Conservation (phyloP, 2,797 vertebrate genomes). For the Lateolabrax maculatus region DNA sequence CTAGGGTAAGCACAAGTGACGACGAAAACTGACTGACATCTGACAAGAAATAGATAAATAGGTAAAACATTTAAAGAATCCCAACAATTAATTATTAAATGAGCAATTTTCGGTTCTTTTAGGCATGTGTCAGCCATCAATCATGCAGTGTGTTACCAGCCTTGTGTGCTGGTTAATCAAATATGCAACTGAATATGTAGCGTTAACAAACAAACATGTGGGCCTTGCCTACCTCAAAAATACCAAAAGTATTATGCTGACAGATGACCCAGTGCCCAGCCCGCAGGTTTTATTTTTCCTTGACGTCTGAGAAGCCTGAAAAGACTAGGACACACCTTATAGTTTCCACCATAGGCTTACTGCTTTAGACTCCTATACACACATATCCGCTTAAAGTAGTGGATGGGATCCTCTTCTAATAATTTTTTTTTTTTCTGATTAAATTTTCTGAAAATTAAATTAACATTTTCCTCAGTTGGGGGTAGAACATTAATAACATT, state of each 20-base stretch:
- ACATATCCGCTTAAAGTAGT: neutral
- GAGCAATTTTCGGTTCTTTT: neutral
- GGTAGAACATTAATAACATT: neutral
- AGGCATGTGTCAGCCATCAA: neutral
- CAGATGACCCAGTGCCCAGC: slow-evolving; percentile 24
- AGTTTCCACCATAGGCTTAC: slow-evolving; percentile 34
- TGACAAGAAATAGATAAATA: neutral
- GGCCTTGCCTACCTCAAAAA: slow-evolving; percentile 17
- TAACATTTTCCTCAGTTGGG: neutral
- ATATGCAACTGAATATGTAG: slow-evolving; percentile 16
- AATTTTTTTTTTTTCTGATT: neutral
- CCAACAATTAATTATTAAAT: neutral
- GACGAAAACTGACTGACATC: neutral
- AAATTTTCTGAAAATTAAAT: neutral
- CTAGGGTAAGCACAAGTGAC: neutral
- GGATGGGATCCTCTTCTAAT: neutral
- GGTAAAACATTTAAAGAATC: neutral
- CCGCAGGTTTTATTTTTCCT: slow-evolving; percentile 24
- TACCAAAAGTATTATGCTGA: slow-evolving; percentile 20
- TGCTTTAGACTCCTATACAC: neutral
- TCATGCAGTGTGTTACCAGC: neutral
- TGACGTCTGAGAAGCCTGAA: slow-evolving; percentile 35
- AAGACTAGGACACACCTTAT: slow-evolving; percentile 49
- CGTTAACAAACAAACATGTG: slow-evolving; percentile 1
- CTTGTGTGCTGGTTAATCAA: slow-evolving; percentile 5